Evolutionary conservation across 2,888 invertebrate genomes (phyloP).

Genomic region (Polietes domitor): DNA sequence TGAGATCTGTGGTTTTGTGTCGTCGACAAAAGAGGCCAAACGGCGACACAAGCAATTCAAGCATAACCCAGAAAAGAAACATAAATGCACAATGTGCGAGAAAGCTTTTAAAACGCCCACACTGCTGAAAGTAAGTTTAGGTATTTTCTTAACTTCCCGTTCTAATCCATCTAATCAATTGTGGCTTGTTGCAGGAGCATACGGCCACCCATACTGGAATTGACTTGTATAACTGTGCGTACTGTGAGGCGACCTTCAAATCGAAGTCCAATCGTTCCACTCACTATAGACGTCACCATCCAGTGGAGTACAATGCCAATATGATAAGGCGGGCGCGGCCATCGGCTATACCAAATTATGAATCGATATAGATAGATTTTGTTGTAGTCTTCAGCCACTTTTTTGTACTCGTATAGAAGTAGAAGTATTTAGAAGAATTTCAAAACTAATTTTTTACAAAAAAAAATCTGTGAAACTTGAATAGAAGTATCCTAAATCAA

Average conservation of each 20-base stretch:
- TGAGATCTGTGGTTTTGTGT: conserved; percentile 33
- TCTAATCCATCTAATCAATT: not conserved
- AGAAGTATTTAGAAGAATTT: too few species aligned
- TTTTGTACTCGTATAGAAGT: too few species aligned
- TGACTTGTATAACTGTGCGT: conserved; percentile 75
- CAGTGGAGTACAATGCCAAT: conserved; percentile 71
- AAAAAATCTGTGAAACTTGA: too few species aligned
- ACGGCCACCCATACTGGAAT: conserved; percentile 78
- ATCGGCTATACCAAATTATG: conserved; percentile 6
- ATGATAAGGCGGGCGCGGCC: not conserved
- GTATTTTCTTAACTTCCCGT: not conserved
- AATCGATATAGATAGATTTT: conserved; percentile 7
- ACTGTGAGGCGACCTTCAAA: conserved; percentile 77
- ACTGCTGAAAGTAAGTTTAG: not conserved
- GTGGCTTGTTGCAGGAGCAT: conserved; percentile 73
- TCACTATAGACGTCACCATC: conserved; percentile 77
- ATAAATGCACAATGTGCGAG: conserved; percentile 6
- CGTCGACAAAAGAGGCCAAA: not conserved
- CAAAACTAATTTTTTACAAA: too few species aligned
- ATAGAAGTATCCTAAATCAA: too few species aligned
- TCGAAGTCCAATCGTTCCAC: conserved; percentile 78
- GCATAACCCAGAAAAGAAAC: not conserved
- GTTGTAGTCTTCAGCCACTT: too few species aligned
- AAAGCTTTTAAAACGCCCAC: conserved; percentile 67
- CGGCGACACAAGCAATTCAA: conserved; percentile 9